Conservation (phyloP, 2,113 vertebrate species). For the Nyctereutes procyonoides region DNA sequence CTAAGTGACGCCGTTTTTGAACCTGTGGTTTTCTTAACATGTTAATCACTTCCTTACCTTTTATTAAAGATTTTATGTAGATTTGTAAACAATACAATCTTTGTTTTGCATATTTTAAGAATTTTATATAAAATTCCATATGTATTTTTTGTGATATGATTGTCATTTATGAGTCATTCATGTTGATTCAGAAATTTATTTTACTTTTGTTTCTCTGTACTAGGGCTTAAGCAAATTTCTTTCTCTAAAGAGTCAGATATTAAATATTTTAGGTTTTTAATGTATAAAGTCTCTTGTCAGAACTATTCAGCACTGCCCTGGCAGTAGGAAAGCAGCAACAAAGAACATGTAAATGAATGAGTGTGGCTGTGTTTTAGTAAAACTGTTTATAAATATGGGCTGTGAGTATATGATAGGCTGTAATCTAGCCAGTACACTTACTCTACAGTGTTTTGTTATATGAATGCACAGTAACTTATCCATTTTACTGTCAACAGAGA, state of each 20-base stretch:
- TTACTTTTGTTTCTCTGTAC: constrained; percentile 24
- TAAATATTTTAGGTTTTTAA: constrained; percentile 21
- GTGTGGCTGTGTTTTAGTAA: background rate
- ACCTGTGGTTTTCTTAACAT: background rate
- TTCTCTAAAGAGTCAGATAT: background rate
- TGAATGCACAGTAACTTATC: background rate
- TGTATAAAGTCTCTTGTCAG: background rate
- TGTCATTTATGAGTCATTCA: background rate
- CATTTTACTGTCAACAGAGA: background rate
- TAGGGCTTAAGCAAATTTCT: background rate
- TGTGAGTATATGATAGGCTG: background rate
- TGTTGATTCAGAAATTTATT: background rate
- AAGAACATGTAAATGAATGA: background rate
- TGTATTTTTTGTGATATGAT: constrained; percentile 7
- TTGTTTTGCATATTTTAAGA: constrained; percentile 6
- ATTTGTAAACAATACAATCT: background rate
- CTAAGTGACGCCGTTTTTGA: background rate
- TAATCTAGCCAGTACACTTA: background rate
- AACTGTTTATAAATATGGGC: background rate
- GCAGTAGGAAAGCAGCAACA: background rate
- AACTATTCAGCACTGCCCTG: background rate
- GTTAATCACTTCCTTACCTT: background rate
- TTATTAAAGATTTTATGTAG: background rate
- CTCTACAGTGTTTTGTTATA: background rate
- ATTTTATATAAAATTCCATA: background rate